Evolutionary conservation across 2,888 invertebrate species (phyloP).

Genomic region (Orthosia gracilis): DNA sequence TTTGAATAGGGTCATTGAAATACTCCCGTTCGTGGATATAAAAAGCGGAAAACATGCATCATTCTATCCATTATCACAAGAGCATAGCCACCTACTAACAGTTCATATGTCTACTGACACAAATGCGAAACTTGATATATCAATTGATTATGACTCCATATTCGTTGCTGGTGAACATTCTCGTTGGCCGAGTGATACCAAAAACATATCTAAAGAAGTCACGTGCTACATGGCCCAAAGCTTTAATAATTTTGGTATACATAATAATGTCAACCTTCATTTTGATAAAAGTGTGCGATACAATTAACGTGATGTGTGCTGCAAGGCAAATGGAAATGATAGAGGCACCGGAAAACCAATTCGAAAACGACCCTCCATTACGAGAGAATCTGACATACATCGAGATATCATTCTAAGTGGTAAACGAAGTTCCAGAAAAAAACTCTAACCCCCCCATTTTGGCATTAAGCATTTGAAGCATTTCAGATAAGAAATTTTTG

Average conservation of each 20-base stretch:
- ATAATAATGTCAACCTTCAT: background rate
- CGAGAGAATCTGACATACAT: background rate
- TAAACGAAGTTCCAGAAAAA: background rate
- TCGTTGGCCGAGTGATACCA: background rate
- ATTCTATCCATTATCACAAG: background rate
- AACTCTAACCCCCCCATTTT: too few species aligned
- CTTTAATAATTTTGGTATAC: background rate
- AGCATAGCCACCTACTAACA: background rate
- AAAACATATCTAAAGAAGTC: background rate
- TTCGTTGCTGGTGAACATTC: background rate
- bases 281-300: background rate
- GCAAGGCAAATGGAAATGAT: background rate
- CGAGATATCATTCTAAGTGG: background rate
- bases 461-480: too few species aligned
- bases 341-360: background rate
- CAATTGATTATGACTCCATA: background rate
- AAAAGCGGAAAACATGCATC: background rate
- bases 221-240: background rate
- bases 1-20: background rate
- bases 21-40: background rate
- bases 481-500: too few species aligned
- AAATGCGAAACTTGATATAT: background rate
- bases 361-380: background rate
- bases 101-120: background rate
- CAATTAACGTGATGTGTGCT: background rate